Evolutionary conservation across 2,888 invertebrate species (phyloP).

Genomic region (Chloroclysta siterata): DNA sequence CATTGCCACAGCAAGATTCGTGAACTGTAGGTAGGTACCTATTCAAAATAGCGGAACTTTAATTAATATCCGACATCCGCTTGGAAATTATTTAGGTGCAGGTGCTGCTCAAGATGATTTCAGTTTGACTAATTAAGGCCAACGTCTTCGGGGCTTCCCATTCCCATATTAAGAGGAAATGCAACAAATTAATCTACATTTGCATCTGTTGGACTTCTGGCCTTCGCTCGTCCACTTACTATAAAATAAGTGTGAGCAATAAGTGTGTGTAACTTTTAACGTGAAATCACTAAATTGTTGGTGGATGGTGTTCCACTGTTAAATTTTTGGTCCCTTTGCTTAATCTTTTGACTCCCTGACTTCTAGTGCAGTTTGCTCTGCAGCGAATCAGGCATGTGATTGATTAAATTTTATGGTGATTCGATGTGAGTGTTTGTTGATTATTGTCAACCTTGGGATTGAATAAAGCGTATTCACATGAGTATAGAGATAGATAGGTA

Average conservation of each 20-base stretch:
- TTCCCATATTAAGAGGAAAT: background rate
- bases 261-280: no score
- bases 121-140: constrained; percentile 13
- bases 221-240: no score
- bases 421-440: constrained; percentile 47
- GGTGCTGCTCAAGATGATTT: constrained; percentile 33
- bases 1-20: constrained; percentile 2
- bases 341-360: background rate
- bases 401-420: constrained; percentile 48
- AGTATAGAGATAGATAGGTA: constrained; percentile 31
- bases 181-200: background rate
- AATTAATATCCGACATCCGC: constrained; percentile 37
- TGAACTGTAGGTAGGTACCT: constrained; percentile 2
- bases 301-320: background rate
- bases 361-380: constrained; percentile 15
- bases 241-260: no score
- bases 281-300: no score
- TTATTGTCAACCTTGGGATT: constrained; percentile 50
- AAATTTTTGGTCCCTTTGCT: background rate
- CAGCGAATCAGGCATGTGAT: constrained; percentile 41
- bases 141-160: background rate
- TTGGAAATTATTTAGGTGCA: constrained; percentile 39
- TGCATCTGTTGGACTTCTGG: no score
- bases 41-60: constrained; percentile 27
- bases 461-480: constrained; percentile 35